A percentile compares a stretch with the other conserved stretches of the same genome.
Evolutionary conservation across 2,888 invertebrate species (phyloP).

Genomic region (Drosophila bunnanda): DNA sequence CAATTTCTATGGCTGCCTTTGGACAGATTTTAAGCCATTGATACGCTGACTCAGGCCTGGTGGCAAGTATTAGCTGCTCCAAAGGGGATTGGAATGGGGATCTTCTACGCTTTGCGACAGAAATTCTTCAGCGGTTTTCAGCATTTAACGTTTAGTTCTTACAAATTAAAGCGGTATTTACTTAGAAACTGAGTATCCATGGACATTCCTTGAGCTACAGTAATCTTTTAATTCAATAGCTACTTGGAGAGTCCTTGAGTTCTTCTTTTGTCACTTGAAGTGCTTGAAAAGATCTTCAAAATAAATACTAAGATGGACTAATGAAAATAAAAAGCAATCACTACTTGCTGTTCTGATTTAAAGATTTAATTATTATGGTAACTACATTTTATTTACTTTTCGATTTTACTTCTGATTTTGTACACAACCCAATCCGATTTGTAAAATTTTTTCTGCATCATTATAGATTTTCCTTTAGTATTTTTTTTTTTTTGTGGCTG

Average conservation of each 20-base stretch:
- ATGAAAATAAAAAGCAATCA: not conserved
- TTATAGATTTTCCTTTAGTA: not conserved
- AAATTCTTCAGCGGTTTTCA: constrained; percentile 16
- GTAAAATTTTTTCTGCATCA: constrained; percentile 7
- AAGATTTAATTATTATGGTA: no score
- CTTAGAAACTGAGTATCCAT: not conserved
- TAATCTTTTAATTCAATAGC: constrained; percentile 20
- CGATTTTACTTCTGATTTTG: no score
- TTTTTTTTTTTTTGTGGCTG: not conserved
- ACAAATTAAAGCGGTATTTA: constrained; percentile 9
- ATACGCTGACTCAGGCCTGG: constrained; percentile 42
- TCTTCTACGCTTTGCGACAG: constrained; percentile 9
- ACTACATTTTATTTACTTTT: not conserved
- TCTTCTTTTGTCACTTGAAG: not conserved
- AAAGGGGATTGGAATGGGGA: constrained; percentile 18
- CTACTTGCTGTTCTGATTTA: not conserved
- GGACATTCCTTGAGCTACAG: not conserved
- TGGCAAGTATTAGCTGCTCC: constrained; percentile 26
- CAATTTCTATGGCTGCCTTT: constrained; percentile 56
- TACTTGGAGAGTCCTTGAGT: constrained; percentile 1
- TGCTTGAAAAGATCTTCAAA: not conserved
- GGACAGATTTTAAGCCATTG: constrained; percentile 48
- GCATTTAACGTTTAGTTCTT: constrained; percentile 12
- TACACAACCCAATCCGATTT: not conserved
- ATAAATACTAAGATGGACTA: no score